Evolutionary conservation across 2,113 vertebrate genomes (phyloP).

Genomic region (Seriola rivoliana): DNA sequence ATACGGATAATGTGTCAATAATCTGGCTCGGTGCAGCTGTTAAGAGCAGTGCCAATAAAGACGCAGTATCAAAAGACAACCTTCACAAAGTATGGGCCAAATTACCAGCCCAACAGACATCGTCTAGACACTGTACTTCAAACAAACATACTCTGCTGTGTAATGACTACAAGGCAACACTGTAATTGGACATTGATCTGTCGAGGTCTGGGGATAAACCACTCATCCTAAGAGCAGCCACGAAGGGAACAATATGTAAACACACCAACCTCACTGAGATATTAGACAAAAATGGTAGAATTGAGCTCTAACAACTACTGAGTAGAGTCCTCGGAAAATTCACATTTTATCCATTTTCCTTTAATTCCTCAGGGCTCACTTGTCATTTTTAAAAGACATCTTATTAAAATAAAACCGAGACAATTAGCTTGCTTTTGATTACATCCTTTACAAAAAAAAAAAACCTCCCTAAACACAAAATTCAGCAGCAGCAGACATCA

Average conservation of each 20-base stretch:
- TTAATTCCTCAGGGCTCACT: conserved; percentile 24
- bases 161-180: conserved; percentile 49
- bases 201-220: conserved; percentile 59
- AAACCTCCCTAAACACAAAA: conserved; percentile 45
- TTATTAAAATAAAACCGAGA: conserved; percentile 1
- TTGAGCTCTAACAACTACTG: background rate
- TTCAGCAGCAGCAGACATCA: conserved; percentile 52
- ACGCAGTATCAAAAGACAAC: conserved; percentile 48
- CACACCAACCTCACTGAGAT: conserved; percentile 17
- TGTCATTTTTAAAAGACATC: conserved; percentile 55
- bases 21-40: conserved; percentile 59
- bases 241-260: conserved; percentile 32
- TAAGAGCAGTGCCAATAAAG: conserved; percentile 62
- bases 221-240: conserved; percentile 44
- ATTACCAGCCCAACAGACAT: conserved; percentile 49
- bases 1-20: conserved; percentile 72
- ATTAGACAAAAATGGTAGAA: conserved; percentile 11
- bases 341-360: conserved; percentile 15
- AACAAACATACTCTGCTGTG: conserved; percentile 34
- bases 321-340: conserved; percentile 10
- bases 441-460: conserved; percentile 49
- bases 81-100: conserved; percentile 48
- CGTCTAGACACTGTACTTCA: conserved; percentile 52
- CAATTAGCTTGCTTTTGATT: conserved; percentile 69
- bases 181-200: conserved; percentile 73